Conservation (phyloP, 2,113 vertebrate species). For the Maccullochella peelii region DNA sequence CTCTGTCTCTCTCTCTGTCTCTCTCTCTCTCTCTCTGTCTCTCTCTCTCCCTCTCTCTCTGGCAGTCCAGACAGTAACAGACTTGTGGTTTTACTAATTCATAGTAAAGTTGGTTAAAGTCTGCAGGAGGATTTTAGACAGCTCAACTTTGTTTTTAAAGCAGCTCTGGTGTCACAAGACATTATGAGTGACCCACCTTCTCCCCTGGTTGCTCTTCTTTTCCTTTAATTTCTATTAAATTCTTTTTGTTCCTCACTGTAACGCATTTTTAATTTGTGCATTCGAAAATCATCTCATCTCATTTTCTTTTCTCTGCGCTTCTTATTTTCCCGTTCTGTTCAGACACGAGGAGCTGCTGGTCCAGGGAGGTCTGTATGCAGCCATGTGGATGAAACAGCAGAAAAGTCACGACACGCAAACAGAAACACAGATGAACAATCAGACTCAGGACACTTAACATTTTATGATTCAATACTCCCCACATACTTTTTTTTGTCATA, state of each 20-base stretch:
- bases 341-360: constrained; percentile 90
- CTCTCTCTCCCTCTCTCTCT: constrained; percentile 37
- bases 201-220: background rate
- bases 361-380: constrained; percentile 84
- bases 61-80: constrained; percentile 59
- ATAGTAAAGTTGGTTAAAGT: constrained; percentile 67
- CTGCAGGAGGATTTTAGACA: constrained; percentile 49
- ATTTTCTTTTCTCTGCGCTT: background rate
- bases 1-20: too few species aligned
- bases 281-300: background rate
- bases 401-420: constrained; percentile 36
- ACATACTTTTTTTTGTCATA: background rate
- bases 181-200: constrained; percentile 50
- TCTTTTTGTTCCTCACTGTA: background rate
- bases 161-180: constrained; percentile 61
- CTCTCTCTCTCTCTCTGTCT: background rate
- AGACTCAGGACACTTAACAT: background rate
- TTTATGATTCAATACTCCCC: background rate
- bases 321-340: background rate
- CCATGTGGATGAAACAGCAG: constrained; percentile 93
- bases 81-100: constrained; percentile 73
- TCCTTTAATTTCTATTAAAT: background rate
- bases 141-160: constrained; percentile 64
- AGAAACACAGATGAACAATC: constrained; percentile 3
- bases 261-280: background rate